Conservation (phyloP, 2,113 vertebrate species). For the Dryoscopus gambensis region DNA sequence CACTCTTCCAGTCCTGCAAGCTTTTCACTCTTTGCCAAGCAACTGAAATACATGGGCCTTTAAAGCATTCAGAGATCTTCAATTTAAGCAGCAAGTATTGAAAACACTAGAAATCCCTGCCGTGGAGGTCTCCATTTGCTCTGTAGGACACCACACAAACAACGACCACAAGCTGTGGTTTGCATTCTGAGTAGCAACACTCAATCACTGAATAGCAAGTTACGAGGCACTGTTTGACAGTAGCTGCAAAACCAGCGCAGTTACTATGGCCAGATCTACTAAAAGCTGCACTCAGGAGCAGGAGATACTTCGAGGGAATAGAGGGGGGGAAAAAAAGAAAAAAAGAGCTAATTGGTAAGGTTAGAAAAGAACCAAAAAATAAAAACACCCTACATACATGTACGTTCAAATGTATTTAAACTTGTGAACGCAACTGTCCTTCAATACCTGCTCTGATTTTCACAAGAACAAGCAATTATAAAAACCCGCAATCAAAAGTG, state of each 20-base stretch:
- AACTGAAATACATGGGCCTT: neutral
- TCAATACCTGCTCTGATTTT: neutral
- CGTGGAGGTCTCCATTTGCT: neutral
- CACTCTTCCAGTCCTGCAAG: neutral
- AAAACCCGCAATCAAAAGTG: neutral
- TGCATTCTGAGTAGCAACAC: neutral
- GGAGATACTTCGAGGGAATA: neutral
- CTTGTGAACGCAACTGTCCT: neutral
- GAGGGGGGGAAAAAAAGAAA: fast-evolving
- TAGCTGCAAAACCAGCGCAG: neutral
- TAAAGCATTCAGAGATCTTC: neutral
- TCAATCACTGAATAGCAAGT: neutral
- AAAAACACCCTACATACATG: fast-evolving
- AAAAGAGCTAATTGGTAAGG: neutral
- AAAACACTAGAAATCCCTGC: neutral
- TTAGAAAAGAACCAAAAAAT: neutral
- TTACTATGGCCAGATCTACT: neutral
- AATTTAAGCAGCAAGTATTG: neutral
- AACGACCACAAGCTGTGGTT: neutral
- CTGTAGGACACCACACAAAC: neutral
- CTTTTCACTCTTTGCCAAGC: conserved; percentile 10
- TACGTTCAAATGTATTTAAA: neutral
- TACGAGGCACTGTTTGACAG: neutral
- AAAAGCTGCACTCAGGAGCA: neutral
- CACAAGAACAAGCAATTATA: neutral